Percentiles rank a stretch among this genome's conserved stretches.
phyloP scores from a whole-genome alignment of 2,888 invertebrate genomes.

The Scaptomyza flava region DNA sequence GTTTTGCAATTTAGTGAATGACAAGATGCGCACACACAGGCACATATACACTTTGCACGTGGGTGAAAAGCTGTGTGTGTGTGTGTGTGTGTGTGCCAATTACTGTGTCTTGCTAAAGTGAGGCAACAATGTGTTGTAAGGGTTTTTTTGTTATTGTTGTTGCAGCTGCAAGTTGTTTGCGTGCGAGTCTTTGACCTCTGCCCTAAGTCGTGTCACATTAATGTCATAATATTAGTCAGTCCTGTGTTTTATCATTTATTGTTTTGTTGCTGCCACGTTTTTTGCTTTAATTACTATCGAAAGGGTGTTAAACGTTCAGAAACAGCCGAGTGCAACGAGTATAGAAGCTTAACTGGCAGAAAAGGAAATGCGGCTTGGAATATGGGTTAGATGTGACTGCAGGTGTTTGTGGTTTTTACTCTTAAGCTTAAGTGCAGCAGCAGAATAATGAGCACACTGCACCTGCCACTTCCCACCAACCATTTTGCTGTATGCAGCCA shows the following conservation, averaged over 20 bases:
- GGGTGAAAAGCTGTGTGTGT: neutral
- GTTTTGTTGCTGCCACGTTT: neutral
- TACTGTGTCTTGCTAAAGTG: conserved; percentile 5
- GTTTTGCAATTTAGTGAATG: conserved; percentile 11
- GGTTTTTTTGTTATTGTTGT: neutral
- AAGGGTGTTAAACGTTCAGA: conserved; percentile 41
- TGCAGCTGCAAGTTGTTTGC: conserved; percentile 5
- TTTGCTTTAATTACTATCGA: conserved; percentile 63
- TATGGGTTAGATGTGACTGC: conserved; percentile 62
- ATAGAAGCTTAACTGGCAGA: conserved; percentile 17
- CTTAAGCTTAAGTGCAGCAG: conserved; percentile 8
- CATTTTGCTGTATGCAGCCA: neutral
- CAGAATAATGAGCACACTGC: conserved; percentile 29
- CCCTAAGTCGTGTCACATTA: conserved; percentile 24
- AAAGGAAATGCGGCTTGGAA: conserved; percentile 56
- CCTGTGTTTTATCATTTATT: conserved; percentile 2
- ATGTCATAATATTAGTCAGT: conserved; percentile 36
- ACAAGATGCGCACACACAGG: conserved; percentile 6
- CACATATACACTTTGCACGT: conserved; percentile 8
- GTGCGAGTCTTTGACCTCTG: conserved; percentile 52
- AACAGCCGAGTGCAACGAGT: conserved; percentile 24
- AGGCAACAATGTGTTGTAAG: conserved; percentile 28
- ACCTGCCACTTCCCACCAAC: neutral
- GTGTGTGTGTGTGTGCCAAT: conserved; percentile 6
- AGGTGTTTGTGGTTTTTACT: conserved; percentile 50